A percentile compares a stretch with the other conserved stretches of the same genome.
These are phyloP conservation scores for Reticulitermes speratus DNA, from an alignment of 1,140 invertebrate genomes.

Conservation along the genomic window DNA sequence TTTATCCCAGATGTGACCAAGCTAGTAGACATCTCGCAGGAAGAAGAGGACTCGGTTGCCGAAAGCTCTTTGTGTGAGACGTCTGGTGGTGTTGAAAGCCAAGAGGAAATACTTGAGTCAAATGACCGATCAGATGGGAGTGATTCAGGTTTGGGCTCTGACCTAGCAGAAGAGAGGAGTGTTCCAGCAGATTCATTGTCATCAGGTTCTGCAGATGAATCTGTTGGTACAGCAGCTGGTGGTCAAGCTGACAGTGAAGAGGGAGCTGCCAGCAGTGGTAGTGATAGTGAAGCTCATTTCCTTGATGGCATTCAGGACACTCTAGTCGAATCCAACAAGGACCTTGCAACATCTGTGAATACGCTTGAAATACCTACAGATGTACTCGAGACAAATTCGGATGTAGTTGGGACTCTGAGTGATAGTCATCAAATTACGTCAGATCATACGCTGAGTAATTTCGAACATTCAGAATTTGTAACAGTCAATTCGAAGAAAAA, in stretches of 20 bases:
- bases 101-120: conserved; percentile 25
- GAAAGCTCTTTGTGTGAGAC: conserved; percentile 27
- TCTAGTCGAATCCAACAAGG: conserved; percentile 18
- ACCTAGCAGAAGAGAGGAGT: conserved; percentile 51
- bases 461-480: not conserved
- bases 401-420: not conserved
- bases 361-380: not conserved
- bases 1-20: not conserved
- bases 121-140: conserved; percentile 70
- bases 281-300: conserved; percentile 55
- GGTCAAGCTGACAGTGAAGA: conserved; percentile 32
- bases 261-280: conserved; percentile 46
- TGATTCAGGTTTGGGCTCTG: conserved; percentile 73
- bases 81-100: conserved; percentile 12
- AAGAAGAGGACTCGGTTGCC: conserved; percentile 27
- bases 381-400: not conserved
- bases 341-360: not conserved
- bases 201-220: conserved; percentile 47
- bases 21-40: not conserved
- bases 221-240: conserved; percentile 44
- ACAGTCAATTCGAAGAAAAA: not conserved
- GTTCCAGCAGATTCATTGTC: conserved; percentile 24
- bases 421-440: not conserved
- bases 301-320: conserved; percentile 52
- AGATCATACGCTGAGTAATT: not conserved